Evolutionary conservation across 2,797 vertebrate genomes (phyloP).

Genomic region (Acipenser ruthenus): DNA sequence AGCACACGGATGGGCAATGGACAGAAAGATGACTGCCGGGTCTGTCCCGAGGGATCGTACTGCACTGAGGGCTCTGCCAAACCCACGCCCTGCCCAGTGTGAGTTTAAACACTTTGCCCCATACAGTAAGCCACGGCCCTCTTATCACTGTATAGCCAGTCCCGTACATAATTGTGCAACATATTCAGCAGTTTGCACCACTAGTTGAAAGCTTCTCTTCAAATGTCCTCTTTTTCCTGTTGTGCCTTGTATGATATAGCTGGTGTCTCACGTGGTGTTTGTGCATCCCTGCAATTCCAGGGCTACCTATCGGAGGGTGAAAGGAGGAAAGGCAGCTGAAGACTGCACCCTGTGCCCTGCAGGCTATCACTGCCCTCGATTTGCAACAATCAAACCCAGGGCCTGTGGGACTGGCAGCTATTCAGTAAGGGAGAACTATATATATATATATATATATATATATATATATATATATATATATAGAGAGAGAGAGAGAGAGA

Average conservation of each 20-base stretch:
- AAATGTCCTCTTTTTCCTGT: too few relatives aligned
- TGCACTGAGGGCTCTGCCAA: slow-evolving; percentile 73
- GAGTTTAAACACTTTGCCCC: slow-evolving; percentile 36
- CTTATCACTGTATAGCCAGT: neutral
- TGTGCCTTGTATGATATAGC: neutral
- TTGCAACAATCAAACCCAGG: slow-evolving; percentile 63
- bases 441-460: too few relatives aligned
- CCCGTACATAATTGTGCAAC: too few relatives aligned
- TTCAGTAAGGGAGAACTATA: slow-evolving; percentile 61
- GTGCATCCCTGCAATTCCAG: slow-evolving; percentile 43
- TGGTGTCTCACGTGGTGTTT: slow-evolving; percentile 1
- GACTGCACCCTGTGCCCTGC: slow-evolving; percentile 71
- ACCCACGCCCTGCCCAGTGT: slow-evolving; percentile 71
- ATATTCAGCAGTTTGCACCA: too few relatives aligned
- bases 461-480: too few relatives aligned
- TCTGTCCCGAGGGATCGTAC: slow-evolving; percentile 72
- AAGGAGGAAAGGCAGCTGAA: slow-evolving; percentile 49
- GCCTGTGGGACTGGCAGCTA: slow-evolving; percentile 73
- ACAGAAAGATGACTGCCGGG: slow-evolving; percentile 57
- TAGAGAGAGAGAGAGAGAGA: too few relatives aligned
- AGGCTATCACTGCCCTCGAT: slow-evolving; percentile 73
- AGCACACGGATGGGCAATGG: slow-evolving; percentile 66
- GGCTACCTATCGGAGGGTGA: slow-evolving; percentile 58
- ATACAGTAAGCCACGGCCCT: neutral
- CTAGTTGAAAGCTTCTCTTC: too few relatives aligned